phyloP scores from a whole-genome alignment of 1,140 invertebrate species.

The Bombyx mandarina region DNA sequence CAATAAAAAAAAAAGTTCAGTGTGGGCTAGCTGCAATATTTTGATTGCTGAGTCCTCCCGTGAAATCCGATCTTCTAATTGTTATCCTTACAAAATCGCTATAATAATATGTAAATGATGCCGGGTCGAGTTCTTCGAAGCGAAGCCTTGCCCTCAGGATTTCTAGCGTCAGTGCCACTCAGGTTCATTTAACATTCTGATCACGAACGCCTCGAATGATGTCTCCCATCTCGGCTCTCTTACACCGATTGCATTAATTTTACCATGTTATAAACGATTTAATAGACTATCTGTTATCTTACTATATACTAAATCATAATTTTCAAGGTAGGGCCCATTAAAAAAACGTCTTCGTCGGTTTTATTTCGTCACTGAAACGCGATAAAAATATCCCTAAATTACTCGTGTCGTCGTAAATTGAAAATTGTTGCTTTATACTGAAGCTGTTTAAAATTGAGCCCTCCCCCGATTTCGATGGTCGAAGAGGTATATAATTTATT shows the following conservation, averaged over 20 bases:
- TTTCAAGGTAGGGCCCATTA: too few species aligned
- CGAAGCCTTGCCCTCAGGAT: constrained; percentile 24
- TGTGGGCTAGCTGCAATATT: constrained; percentile 8
- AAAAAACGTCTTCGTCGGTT: constrained; percentile 1
- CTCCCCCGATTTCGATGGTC: constrained; percentile 19
- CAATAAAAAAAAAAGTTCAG: background rate
- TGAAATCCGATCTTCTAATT: constrained; percentile 41
- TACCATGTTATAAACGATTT: constrained; percentile 65
- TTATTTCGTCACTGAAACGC: background rate
- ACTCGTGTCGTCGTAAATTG: constrained; percentile 19
- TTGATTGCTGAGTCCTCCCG: constrained; percentile 21
- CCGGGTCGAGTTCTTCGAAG: constrained; percentile 29
- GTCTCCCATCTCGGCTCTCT: constrained; percentile 60
- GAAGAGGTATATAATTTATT: constrained; percentile 36
- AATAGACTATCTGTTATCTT: constrained; percentile 53
- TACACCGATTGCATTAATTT: constrained; percentile 65
- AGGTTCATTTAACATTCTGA: constrained; percentile 58
- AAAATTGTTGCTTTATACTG: constrained; percentile 18
- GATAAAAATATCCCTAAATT: background rate
- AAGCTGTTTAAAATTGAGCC: constrained; percentile 18
- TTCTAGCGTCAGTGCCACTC: constrained; percentile 31
- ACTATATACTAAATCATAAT: constrained; percentile 3
- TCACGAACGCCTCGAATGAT: constrained; percentile 58
- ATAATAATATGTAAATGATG: constrained; percentile 50
- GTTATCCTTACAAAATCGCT: constrained; percentile 54